Conservation (phyloP, 64 coral and sea anemone genomes). For the Pocillopora verrucosa region DNA sequence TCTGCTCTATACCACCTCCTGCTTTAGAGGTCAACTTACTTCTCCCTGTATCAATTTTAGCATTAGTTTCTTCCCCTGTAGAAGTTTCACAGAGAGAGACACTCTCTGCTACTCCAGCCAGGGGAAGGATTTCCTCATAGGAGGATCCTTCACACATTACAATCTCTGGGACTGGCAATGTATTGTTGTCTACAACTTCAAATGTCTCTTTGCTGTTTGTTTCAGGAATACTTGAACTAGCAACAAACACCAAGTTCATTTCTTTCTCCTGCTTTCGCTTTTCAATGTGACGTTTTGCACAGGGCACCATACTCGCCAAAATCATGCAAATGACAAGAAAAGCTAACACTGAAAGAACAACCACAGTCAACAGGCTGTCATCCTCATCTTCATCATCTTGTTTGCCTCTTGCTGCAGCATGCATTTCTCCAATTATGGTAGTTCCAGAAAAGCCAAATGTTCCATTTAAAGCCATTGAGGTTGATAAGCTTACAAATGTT, state of each 20-base stretch:
- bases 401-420: conserved; percentile 9
- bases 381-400: conserved; percentile 45
- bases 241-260: conserved; percentile 30
- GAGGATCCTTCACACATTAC: not conserved
- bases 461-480: not conserved
- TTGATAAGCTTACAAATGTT: not conserved
- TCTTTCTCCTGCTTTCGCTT: conserved; percentile 53
- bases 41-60: not conserved
- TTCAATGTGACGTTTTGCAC: conserved; percentile 61
- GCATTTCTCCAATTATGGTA: conserved; percentile 12
- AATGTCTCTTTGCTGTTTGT: conserved; percentile 46
- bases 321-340: conserved; percentile 86
- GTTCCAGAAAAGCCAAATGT: conserved; percentile 5
- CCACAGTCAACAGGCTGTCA: conserved; percentile 67
- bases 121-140: not conserved
- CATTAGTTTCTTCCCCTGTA: conserved; percentile 2
- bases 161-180: not conserved
- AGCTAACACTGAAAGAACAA: conserved; percentile 73
- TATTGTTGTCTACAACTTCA: conserved; percentile 41
- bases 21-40: not conserved
- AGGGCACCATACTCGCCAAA: conserved; percentile 67
- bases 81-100: not conserved
- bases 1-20: not conserved
- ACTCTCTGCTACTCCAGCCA: not conserved
- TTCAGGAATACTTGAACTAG: conserved; percentile 26